Evolutionary conservation across 2,797 vertebrate genomes (phyloP).

Genomic region (Petrocephalus sullivani): DNA sequence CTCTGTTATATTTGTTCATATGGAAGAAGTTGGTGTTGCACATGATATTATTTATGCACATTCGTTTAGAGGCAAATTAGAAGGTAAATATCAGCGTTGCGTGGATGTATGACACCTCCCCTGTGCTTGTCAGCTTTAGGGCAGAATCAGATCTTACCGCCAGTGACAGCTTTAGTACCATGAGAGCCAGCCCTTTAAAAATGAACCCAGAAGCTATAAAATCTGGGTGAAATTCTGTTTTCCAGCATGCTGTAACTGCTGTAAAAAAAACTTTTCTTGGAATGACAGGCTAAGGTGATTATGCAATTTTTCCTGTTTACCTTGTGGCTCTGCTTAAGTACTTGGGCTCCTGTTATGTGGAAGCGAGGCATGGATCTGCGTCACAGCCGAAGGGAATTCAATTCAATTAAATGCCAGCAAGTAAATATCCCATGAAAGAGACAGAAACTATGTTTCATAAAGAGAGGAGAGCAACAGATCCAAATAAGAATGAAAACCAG

Average conservation of each 20-base stretch:
- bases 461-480: not conserved
- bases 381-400: not conserved
- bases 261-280: slow-evolving; percentile 10
- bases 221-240: not conserved
- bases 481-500: not conserved
- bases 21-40: not conserved
- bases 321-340: not conserved
- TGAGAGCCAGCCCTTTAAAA: not conserved
- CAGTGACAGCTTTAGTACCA: not conserved
- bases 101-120: not conserved
- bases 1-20: not conserved
- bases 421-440: not conserved
- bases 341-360: slow-evolving; percentile 6
- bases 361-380: not conserved
- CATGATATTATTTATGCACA: not conserved
- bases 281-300: slow-evolving; percentile 15
- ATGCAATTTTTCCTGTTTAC: not conserved
- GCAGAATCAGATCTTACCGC: not conserved
- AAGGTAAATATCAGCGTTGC: no score
- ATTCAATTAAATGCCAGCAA: not conserved
- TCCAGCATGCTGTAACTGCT: not conserved
- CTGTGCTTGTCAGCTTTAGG: not conserved
- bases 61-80: not conserved
- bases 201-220: not conserved
- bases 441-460: not conserved